Conservation (phyloP, 2,797 vertebrate species). For the Sebastes hubbsi region DNA sequence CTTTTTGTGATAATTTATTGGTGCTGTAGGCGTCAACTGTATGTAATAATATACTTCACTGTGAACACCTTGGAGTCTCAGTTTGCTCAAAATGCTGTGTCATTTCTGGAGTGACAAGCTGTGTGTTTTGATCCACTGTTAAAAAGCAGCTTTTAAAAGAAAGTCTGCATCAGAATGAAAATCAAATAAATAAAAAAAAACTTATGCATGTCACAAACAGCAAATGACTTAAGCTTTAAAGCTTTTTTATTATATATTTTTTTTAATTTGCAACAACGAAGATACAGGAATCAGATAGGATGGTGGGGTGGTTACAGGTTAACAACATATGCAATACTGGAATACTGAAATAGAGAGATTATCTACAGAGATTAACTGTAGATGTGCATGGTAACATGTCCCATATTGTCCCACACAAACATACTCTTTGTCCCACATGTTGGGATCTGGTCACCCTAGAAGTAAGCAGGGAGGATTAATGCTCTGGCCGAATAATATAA, state of each 20-base stretch:
- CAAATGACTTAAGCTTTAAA: background rate
- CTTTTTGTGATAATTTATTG: background rate
- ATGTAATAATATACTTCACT: slow-evolving; percentile 26
- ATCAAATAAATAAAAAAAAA: background rate
- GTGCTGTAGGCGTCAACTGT: background rate
- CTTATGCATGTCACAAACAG: background rate
- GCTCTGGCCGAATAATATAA: background rate
- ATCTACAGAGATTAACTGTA: too few relatives aligned
- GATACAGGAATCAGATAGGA: too few relatives aligned
- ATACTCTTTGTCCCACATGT: too few relatives aligned
- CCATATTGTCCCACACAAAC: too few relatives aligned
- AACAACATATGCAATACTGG: too few relatives aligned
- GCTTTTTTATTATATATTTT: too few relatives aligned
- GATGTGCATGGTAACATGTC: too few relatives aligned
- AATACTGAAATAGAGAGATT: too few relatives aligned
- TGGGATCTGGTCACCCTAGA: background rate
- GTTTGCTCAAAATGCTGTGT: background rate
- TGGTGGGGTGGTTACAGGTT: too few relatives aligned
- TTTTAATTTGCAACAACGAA: too few relatives aligned
- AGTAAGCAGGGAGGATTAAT: background rate
- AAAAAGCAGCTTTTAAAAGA: background rate
- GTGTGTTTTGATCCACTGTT: background rate
- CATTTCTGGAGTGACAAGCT: background rate
- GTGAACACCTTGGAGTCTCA: background rate
- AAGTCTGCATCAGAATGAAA: background rate